phyloP scores from a whole-genome alignment of 2,113 vertebrate species.

The Tinamus guttatus region DNA sequence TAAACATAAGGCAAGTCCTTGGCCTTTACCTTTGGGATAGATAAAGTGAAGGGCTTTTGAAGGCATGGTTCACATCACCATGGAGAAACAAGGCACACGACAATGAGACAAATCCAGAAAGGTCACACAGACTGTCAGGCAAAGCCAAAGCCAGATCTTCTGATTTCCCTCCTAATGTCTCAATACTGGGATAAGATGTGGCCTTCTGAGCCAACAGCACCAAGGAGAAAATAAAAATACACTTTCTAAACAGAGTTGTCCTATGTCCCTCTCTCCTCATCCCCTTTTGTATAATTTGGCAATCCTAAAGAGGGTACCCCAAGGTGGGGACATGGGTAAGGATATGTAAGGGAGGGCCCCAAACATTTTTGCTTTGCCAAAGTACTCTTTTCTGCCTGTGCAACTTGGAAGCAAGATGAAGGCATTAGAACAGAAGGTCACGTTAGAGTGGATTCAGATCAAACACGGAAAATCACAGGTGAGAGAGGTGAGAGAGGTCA shows the following conservation, averaged over 20 bases:
- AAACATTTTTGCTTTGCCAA: neutral
- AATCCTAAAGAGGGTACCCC: neutral
- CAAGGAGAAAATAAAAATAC: neutral
- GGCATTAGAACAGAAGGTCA: neutral
- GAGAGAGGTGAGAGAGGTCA: neutral
- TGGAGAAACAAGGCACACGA: rapidly evolving
- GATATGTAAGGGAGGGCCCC: neutral
- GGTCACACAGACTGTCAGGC: rapidly evolving
- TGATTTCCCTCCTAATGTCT: neutral
- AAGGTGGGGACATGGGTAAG: neutral
- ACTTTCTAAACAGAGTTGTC: neutral
- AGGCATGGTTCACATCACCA: rapidly evolving
- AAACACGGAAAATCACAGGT: neutral
- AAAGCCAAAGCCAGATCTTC: neutral
- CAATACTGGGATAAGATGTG: rapidly evolving
- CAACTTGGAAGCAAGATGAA: neutral
- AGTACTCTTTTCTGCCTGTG: neutral
- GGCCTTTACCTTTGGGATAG: neutral
- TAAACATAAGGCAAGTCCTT: neutral
- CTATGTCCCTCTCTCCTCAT: neutral
- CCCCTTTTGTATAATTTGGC: neutral
- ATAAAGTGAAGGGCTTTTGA: rapidly evolving
- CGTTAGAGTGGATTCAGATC: neutral
- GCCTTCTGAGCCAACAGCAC: neutral
- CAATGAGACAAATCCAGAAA: neutral